Conservation (phyloP, 2,113 vertebrate genomes). For the Nibea coibor region DNA sequence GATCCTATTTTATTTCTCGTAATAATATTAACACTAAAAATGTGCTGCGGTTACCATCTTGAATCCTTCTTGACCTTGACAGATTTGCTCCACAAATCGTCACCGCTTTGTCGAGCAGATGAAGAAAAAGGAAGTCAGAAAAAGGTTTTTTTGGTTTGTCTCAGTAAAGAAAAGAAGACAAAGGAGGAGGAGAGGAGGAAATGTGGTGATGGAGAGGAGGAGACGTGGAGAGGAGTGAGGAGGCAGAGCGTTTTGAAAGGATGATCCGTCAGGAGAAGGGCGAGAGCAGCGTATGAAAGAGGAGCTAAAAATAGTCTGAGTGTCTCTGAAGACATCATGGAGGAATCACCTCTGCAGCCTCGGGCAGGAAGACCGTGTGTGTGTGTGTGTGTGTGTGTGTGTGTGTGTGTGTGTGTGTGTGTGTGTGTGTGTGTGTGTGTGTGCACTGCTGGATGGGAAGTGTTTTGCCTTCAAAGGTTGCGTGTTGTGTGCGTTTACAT, state of each 20-base stretch:
- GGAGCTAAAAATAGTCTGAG: conserved; percentile 70
- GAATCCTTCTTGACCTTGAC: conserved; percentile 19
- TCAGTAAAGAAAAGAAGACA: neutral
- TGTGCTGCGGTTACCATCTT: no score
- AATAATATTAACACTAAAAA: no score
- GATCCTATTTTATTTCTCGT: no score
- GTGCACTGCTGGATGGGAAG: conserved; percentile 33
- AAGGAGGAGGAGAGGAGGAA: neutral
- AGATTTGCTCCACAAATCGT: neutral
- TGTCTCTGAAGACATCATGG: conserved; percentile 59
- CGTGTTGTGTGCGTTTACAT: conserved; percentile 28
- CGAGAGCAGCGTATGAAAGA: conserved; percentile 38
- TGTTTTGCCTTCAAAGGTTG: neutral
- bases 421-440: conserved; percentile 23
- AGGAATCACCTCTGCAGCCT: conserved; percentile 73
- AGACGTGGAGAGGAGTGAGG: conserved; percentile 5
- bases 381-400: no score
- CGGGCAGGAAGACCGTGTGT: conserved; percentile 13
- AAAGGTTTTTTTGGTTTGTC: neutral
- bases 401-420: conserved; percentile 19
- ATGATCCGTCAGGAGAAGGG: conserved; percentile 40
- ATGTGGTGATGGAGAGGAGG: conserved; percentile 13
- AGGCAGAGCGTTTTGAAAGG: conserved; percentile 29
- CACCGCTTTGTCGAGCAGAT: neutral
- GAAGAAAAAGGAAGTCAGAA: neutral